Percentiles rank a stretch among this genome's conserved stretches.
These are phyloP conservation scores for Trichopria drosophilae DNA, from an alignment of 2,888 invertebrate genomes.

Conservation along the genomic window DNA sequence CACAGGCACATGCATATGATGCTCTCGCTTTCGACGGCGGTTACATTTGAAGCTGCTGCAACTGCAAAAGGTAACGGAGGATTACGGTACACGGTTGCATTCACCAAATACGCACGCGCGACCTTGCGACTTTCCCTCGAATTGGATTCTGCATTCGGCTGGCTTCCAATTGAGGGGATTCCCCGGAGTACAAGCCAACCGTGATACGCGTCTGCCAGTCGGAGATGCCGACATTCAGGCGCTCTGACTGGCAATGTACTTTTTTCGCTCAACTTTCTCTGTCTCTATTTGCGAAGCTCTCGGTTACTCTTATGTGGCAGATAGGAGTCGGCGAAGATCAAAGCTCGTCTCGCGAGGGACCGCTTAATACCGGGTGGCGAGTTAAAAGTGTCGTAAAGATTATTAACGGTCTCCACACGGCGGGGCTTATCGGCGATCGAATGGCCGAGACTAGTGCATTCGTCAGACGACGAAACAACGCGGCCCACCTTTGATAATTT, in stretches of 20 bases:
- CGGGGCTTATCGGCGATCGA: slow-evolving; percentile 51
- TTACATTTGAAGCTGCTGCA: too few species aligned
- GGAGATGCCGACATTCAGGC: too few species aligned
- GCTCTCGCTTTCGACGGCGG: too few species aligned
- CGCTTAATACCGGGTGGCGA: slow-evolving; percentile 56
- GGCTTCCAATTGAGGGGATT: slow-evolving; percentile 6
- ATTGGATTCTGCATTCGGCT: not conserved
- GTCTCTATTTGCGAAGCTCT: slow-evolving; percentile 20
- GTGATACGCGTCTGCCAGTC: slow-evolving; percentile 27
- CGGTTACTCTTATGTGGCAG: slow-evolving; percentile 46
- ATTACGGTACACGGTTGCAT: not conserved
- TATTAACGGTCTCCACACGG: slow-evolving; percentile 50
- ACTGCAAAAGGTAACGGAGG: not conserved
- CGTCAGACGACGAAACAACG: slow-evolving; percentile 28
- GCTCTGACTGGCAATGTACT: too few species aligned
- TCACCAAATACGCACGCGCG: slow-evolving; percentile 3
- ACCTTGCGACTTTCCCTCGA: slow-evolving; percentile 9
- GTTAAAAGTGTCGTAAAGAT: slow-evolving; percentile 55
- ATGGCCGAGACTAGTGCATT: slow-evolving; percentile 28
- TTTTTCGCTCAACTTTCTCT: too few species aligned
- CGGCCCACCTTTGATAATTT: slow-evolving; percentile 5
- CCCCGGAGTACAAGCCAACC: slow-evolving; percentile 35
- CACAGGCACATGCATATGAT: too few species aligned
- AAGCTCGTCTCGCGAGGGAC: slow-evolving; percentile 50
- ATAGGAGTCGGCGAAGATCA: slow-evolving; percentile 53